Base-by-base conservation (phyloP, 2,797 vertebrate genomes). In the Myotis pilosus region DNA sequence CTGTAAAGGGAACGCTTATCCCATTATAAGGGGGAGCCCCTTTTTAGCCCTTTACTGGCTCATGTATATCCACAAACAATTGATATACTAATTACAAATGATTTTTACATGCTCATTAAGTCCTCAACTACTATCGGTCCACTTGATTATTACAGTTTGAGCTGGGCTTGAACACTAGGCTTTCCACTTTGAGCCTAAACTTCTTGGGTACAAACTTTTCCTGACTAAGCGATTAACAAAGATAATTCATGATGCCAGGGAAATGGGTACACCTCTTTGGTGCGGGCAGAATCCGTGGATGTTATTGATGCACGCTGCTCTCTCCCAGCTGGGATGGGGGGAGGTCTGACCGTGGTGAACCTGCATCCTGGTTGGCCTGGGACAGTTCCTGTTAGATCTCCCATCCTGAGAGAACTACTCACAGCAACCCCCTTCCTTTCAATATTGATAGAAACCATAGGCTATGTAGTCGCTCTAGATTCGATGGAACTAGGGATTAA, bases 161-260 rank as follows among this genome's bases (percentile, higher is more conserved):
- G 60, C 20, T 90, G 51, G 51, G 85, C 81, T 94, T 74, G 53
- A 81, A 82, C 28, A 22, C 38, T 66, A 80, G 62, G 25, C 25
- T 93, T 91, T 64, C 30, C 30, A 10, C 76, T 71, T n/a, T 36
- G 53, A 93, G 78, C 30, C 3, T 33, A 90, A 95, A 93, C 90
- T 83, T 96, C 87, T 51, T 55, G 64, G 64, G 15, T 64, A 75
- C 69, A 76, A 96, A 94, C 92, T 96, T 95, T 94, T 80, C 60
- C 78, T 23, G 82, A 33, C 36, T 53, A 71, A 95, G 62, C 5
- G 55, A 92, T 93, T 90, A 83, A 78, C 11, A 81, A 80, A 74
- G 71, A 81, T 62, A 66, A 86, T 68, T 8, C 95, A 89, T 60
- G 28, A 33, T 1, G 5, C 25, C 81, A 66, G 30, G 3, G 74